Conservation (phyloP, 2,113 vertebrate genomes). For the Aspidoscelis tigris region DNA sequence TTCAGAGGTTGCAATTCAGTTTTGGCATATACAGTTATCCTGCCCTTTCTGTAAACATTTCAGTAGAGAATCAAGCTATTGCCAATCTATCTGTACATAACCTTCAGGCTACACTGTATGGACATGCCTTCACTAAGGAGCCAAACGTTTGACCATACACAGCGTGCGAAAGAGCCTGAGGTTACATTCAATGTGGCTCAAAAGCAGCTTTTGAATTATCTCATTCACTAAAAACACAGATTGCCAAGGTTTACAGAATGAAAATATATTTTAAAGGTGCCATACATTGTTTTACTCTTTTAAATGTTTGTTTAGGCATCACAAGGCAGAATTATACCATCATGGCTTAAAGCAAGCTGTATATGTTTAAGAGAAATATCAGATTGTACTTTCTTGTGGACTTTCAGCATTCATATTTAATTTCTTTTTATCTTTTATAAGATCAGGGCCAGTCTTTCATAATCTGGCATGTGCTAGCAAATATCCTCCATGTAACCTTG, state of each 20-base stretch:
- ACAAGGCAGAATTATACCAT: not conserved
- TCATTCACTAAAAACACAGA: not conserved
- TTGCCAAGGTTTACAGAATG: not conserved
- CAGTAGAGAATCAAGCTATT: not conserved
- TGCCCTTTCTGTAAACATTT: not conserved
- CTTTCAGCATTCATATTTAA: not conserved
- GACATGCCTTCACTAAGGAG: not conserved
- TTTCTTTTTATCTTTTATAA: not conserved
- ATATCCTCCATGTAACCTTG: not conserved
- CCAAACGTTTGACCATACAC: too few species aligned
- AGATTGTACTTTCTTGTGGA: not conserved
- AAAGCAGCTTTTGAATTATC: not conserved
- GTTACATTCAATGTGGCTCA: too few species aligned
- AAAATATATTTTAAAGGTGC: not conserved
- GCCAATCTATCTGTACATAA: not conserved
- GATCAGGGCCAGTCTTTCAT: not conserved
- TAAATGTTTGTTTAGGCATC: not conserved
- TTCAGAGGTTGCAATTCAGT: not conserved
- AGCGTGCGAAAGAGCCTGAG: too few species aligned
- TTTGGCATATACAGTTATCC: not conserved
- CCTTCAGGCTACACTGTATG: not conserved
- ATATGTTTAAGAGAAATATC: conserved; percentile 1
- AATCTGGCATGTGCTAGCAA: not conserved
- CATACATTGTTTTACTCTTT: not conserved
- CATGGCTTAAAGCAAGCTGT: not conserved